Conservation (phyloP, 2,888 invertebrate species). For the Mactromeris polynyma region DNA sequence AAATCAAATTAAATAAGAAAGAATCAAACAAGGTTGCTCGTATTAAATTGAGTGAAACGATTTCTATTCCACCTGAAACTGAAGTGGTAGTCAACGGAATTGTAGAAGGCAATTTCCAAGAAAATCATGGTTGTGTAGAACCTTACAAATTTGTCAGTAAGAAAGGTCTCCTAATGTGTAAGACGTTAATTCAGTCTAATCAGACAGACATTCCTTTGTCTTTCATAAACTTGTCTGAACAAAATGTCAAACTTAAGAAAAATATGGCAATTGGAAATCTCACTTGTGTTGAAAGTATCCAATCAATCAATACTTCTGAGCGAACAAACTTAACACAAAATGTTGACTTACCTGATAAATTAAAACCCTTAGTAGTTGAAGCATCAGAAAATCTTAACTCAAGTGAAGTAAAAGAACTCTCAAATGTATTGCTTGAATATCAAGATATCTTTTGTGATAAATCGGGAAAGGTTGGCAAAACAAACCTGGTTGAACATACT, state of each 20-base stretch:
- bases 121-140: slow-evolving; percentile 34
- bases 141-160: slow-evolving; percentile 38
- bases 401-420: slow-evolving; percentile 5
- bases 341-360: slow-evolving; percentile 49
- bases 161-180: slow-evolving; percentile 36
- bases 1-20: too few relatives aligned
- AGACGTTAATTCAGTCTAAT: slow-evolving; percentile 27
- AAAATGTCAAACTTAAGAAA: slow-evolving; percentile 44
- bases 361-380: slow-evolving; percentile 33
- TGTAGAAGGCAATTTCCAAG: not conserved
- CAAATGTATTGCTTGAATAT: slow-evolving; percentile 33
- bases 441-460: slow-evolving; percentile 27
- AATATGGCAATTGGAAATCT: slow-evolving; percentile 16
- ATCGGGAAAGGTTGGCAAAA: slow-evolving; percentile 33
- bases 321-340: not conserved
- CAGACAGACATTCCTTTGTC: not conserved
- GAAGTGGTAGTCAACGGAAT: slow-evolving; percentile 22
- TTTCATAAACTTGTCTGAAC: slow-evolving; percentile 35
- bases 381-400: slow-evolving; percentile 24
- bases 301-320: not conserved
- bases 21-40: slow-evolving; percentile 23
- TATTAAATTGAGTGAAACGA: slow-evolving; percentile 15
- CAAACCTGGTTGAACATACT: slow-evolving; percentile 44
- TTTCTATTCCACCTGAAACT: slow-evolving; percentile 31
- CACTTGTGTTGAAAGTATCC: not conserved